These are phyloP conservation scores for Agonopterix arenella DNA, from an alignment of 2,888 invertebrate species.

Conservation along the genomic window DNA sequence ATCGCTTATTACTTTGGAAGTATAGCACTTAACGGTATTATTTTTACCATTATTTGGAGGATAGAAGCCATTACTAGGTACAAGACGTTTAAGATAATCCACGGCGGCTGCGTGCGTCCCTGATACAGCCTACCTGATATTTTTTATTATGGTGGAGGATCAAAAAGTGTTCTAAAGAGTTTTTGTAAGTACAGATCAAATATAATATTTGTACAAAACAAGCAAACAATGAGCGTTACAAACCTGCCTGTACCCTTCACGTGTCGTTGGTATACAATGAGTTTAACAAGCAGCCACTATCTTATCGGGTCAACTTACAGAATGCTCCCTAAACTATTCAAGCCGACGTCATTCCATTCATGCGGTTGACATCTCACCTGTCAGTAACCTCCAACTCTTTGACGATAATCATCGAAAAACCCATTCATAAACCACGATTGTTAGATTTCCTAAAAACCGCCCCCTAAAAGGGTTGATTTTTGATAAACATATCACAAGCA, in stretches of 20 bases:
- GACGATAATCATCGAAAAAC: conserved; percentile 57
- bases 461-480: conserved; percentile 57
- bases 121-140: no score
- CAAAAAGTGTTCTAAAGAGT: background rate
- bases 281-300: conserved; percentile 35
- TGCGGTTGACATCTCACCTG: conserved; percentile 70
- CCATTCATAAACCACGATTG: conserved; percentile 63
- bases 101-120: no score
- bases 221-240: conserved; percentile 29
- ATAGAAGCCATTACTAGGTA: no score
- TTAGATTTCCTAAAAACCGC: conserved; percentile 40
- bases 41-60: no score
- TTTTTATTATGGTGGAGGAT: no score
- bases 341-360: conserved; percentile 44
- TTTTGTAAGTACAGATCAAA: conserved; percentile 3
- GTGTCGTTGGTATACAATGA: conserved; percentile 11
- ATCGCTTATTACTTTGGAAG: no score
- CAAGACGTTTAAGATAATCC: no score
- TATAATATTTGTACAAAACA: conserved; percentile 21
- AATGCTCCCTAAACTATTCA: conserved; percentile 33
- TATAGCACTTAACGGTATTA: no score
- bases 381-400: conserved; percentile 62
- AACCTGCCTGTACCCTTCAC: conserved; percentile 29
- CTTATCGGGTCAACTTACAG: conserved; percentile 57
- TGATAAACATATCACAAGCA: conserved; percentile 70